Percentiles rank a stretch among this genome's conserved stretches.
These are phyloP conservation scores for Margaritifera margaritifera DNA, from an alignment of 2,888 invertebrate genomes.

Conservation along the genomic window DNA sequence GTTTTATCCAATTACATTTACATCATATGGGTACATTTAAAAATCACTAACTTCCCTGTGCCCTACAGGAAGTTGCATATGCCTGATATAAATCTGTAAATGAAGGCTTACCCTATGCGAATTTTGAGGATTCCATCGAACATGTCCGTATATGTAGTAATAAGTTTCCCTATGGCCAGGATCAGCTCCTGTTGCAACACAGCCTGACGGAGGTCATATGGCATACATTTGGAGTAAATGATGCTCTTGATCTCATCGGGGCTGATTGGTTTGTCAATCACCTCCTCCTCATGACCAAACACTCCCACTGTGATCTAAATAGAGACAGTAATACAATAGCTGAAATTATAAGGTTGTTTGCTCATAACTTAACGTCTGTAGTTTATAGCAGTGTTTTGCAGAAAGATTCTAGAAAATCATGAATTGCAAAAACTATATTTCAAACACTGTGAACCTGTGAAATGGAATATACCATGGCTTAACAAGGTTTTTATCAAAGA, in stretches of 20 bases:
- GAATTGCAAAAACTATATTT: too few species aligned
- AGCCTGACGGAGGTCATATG: constrained; percentile 90
- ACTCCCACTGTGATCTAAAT: constrained; percentile 90
- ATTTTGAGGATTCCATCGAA: constrained; percentile 94
- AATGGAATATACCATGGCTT: too few species aligned
- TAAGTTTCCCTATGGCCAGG: constrained; percentile 92
- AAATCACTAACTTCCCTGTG: too few species aligned
- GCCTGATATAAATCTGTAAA: too few species aligned
- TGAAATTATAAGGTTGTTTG: not conserved
- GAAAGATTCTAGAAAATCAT: not conserved
- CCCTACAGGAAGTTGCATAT: too few species aligned
- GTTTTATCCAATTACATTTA: too few species aligned
- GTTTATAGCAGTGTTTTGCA: not conserved
- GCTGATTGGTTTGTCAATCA: constrained; percentile 95
- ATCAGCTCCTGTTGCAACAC: constrained; percentile 95
- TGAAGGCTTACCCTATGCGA: constrained; percentile 78
- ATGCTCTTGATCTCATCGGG: constrained; percentile 95
- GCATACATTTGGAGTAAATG: constrained; percentile 81
- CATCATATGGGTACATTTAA: too few species aligned
- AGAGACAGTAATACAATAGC: not conserved
- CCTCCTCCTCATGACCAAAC: constrained; percentile 91
- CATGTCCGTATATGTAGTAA: constrained; percentile 92
- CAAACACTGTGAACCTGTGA: too few species aligned
- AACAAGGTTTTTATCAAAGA: too few species aligned
- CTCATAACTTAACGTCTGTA: not conserved